phyloP scores from a whole-genome alignment of 1,140 invertebrate species.

The Meloidogyne hapla region DNA sequence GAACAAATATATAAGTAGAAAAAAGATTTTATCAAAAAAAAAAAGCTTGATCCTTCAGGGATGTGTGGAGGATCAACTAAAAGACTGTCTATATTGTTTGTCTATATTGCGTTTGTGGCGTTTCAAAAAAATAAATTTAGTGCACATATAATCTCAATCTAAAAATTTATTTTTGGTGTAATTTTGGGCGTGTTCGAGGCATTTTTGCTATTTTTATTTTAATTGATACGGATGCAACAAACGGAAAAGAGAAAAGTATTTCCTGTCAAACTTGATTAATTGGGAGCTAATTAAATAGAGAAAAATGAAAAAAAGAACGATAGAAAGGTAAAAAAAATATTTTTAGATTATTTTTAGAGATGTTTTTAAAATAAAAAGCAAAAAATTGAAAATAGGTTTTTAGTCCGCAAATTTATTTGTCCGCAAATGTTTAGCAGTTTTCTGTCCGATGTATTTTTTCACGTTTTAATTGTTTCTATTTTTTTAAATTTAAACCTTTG shows the following conservation, averaged over 20 bases:
- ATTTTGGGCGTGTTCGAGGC: neutral
- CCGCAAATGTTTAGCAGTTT: too few relatives aligned
- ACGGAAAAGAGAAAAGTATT: neutral
- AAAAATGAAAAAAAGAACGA: neutral
- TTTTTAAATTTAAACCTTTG: neutral
- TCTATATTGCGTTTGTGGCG: too few relatives aligned
- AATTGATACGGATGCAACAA: neutral
- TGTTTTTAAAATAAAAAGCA: too few relatives aligned
- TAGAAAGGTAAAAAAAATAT: neutral
- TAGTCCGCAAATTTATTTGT: neutral
- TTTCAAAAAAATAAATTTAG: neutral
- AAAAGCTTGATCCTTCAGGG: neutral
- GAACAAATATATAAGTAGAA: too few relatives aligned
- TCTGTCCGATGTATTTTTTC: too few relatives aligned
- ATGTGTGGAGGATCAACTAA: too few relatives aligned
- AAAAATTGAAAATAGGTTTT: neutral
- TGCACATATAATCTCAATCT: neutral
- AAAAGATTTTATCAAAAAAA: neutral
- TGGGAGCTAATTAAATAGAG: neutral
- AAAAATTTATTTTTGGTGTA: neutral
- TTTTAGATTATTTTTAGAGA: too few relatives aligned
- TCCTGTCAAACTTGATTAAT: conserved; percentile 5
- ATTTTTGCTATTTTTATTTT: neutral
- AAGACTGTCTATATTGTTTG: too few relatives aligned
- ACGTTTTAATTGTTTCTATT: too few relatives aligned